These are phyloP conservation scores for Lethocerus indicus DNA, from an alignment of 1,140 invertebrate genomes.

Conservation along the genomic window DNA sequence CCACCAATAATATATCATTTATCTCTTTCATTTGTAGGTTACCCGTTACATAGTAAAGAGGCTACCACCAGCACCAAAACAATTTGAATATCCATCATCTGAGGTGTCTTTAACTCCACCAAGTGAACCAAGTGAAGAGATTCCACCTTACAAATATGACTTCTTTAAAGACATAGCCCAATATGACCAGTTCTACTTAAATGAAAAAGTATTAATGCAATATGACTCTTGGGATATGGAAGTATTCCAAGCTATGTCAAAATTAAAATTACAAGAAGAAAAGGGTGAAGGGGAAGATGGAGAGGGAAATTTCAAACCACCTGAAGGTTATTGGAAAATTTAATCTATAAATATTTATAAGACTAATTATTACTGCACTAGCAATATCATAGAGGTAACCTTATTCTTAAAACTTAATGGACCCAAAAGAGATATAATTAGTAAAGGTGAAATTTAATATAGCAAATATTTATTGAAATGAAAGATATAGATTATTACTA, in stretches of 20 bases:
- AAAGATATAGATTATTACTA: too few relatives aligned
- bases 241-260: conserved; percentile 21
- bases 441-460: too few relatives aligned
- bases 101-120: conserved; percentile 21
- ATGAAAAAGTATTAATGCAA: conserved; percentile 4
- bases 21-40: conserved; percentile 29
- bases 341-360: too few relatives aligned
- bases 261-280: not conserved
- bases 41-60: conserved; percentile 42
- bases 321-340: too few relatives aligned
- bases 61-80: conserved; percentile 42
- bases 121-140: not conserved
- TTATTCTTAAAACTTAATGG: too few relatives aligned
- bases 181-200: conserved; percentile 11
- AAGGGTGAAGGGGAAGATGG: too few relatives aligned
- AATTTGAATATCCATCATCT: conserved; percentile 38
- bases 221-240: conserved; percentile 14
- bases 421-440: too few relatives aligned
- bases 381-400: too few relatives aligned
- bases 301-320: too few relatives aligned
- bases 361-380: too few relatives aligned
- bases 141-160: conserved; percentile 4
- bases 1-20: too few relatives aligned
- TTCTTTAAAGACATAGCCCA: conserved; percentile 12
- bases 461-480: too few relatives aligned